Base-by-base conservation (phyloP, 2,888 invertebrate species). In the Ectobius pallidus region DNA sequence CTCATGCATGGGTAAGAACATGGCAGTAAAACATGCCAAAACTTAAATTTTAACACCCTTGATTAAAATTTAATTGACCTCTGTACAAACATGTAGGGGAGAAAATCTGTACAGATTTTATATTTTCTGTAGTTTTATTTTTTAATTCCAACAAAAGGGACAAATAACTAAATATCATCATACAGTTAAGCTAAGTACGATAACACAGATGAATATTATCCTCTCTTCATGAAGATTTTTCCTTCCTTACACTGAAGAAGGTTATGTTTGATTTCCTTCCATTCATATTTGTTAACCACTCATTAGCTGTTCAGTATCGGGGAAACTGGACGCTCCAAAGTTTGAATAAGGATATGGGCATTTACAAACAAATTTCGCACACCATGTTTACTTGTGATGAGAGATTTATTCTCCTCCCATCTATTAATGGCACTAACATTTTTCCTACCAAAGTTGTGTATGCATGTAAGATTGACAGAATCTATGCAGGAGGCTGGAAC, bases 131-230 rank as follows among this genome's bases (percentile, higher is more conserved):
- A n/a, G n/a, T n/a, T n/a, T n/a, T n/a, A n/a, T n/a, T n/a, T n/a
- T n/a, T n/a, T n/a, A n/a, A n/a, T n/a, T n/a, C n/a, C n/a, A n/a
- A n/a, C n/a, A n/a, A n/a, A n/a, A n/a, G n/a, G n/a, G n/a, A n/a
- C n/a, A n/a, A n/a, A n/a, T n/a, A n/a, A n/a, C n/a, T n/a, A n/a
- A n/a, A n/a, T n/a, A n/a, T n/a, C n/a, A n/a, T n/a, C n/a, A n/a
- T n/a, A n/a, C n/a, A n/a, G n/a, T n/a, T n/a, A n/a, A n/a, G n/a
- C n/a, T n/a, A n/a, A n/a, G n/a, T n/a, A n/a, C n/a, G n/a, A 18
- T 16, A 65, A 65, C 65, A 42, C n/a, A 22, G 25, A 65, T 65
- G 27, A 65, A 18, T 65, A 27, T 65, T 65, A 65, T 65, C 46
- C 65, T 65, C 65, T 46, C 65, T 65, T 65, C 65, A 27, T 65